Evolutionary conservation across 30 jellyfish, hydroid and myxozoan species (phyloP).

Genomic region (Euphysa ruthae): DNA sequence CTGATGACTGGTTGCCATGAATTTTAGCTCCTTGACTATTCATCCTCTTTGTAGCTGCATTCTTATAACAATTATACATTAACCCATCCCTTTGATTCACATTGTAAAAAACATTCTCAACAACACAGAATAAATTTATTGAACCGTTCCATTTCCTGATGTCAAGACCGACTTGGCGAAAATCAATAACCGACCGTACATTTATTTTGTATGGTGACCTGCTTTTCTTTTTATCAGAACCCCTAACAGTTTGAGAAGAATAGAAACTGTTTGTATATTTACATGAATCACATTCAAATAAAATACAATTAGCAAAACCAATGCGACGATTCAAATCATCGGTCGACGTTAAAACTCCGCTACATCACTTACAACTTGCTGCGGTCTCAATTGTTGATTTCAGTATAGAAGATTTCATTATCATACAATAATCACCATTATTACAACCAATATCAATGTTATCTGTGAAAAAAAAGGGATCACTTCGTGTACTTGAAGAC

Average conservation of each 20-base stretch:
- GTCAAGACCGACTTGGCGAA: conserved; percentile 9
- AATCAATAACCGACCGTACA: neutral
- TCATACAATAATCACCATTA: conserved; percentile 3
- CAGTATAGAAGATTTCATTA: neutral
- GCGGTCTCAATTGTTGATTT: too few relatives aligned
- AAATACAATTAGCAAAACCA: too few relatives aligned
- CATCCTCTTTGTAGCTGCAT: conserved; percentile 3
- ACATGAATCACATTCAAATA: neutral
- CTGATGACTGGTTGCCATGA: neutral
- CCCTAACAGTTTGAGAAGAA: neutral
- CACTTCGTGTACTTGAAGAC: too few relatives aligned
- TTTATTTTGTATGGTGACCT: neutral
- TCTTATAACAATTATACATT: neutral
- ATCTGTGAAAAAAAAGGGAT: too few relatives aligned
- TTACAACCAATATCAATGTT: too few relatives aligned
- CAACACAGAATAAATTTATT: conserved; percentile 4
- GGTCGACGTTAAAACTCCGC: too few relatives aligned
- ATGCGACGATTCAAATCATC: too few relatives aligned
- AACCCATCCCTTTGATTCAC: conserved; percentile 3
- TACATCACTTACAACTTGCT: too few relatives aligned
- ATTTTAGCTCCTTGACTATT: neutral
- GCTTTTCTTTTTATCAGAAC: neutral
- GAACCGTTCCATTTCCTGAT: conserved; percentile 16
- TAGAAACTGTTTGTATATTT: neutral
- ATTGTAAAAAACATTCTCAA: conserved; percentile 12